Percentiles rank a stretch among this genome's conserved stretches.
phyloP scores from a whole-genome alignment of 2,888 invertebrate species.

The Phrixothrix hirtus region DNA sequence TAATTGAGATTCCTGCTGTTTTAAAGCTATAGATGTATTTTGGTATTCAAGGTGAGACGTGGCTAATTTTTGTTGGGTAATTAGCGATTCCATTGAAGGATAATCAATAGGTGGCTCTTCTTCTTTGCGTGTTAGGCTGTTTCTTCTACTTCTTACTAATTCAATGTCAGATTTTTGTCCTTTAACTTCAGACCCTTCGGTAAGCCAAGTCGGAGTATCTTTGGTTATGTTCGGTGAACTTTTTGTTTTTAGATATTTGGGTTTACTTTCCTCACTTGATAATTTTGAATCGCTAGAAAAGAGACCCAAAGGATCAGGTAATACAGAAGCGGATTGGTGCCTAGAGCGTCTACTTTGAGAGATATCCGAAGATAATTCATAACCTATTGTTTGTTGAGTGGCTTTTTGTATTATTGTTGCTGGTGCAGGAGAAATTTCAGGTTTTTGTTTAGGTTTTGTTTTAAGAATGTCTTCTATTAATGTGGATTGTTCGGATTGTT shows the following conservation, averaged over 20 bases:
- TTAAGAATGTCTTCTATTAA: constrained; percentile 49
- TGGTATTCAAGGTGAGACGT: constrained; percentile 58
- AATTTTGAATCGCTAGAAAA: constrained; percentile 48
- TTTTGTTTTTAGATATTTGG: constrained; percentile 32
- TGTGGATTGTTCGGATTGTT: constrained; percentile 40
- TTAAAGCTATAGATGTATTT: constrained; percentile 61
- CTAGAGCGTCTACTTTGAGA: constrained; percentile 46
- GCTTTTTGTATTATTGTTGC: constrained; percentile 2
- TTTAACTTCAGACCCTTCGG: constrained; percentile 33
- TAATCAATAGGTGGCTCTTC: constrained; percentile 1
- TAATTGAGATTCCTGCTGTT: constrained; percentile 66
- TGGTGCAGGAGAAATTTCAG: constrained; percentile 13
- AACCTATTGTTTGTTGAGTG: constrained; percentile 44
- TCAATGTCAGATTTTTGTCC: constrained; percentile 31
- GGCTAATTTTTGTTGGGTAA: constrained; percentile 46
- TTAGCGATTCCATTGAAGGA: constrained; percentile 31
- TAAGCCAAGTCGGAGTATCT: constrained; percentile 50
- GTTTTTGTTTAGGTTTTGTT: constrained; percentile 37
- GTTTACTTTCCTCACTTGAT: constrained; percentile 37
- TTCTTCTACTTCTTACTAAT: constrained; percentile 4
- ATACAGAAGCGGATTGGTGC: constrained; percentile 45
- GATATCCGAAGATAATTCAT: constrained; percentile 22
- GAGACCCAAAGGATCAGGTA: constrained; percentile 60
- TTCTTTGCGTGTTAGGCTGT: not conserved
- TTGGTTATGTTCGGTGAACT: constrained; percentile 30